These are phyloP conservation scores for Falco berigora DNA, from an alignment of 2,797 vertebrate species.

Conservation along the genomic window DNA sequence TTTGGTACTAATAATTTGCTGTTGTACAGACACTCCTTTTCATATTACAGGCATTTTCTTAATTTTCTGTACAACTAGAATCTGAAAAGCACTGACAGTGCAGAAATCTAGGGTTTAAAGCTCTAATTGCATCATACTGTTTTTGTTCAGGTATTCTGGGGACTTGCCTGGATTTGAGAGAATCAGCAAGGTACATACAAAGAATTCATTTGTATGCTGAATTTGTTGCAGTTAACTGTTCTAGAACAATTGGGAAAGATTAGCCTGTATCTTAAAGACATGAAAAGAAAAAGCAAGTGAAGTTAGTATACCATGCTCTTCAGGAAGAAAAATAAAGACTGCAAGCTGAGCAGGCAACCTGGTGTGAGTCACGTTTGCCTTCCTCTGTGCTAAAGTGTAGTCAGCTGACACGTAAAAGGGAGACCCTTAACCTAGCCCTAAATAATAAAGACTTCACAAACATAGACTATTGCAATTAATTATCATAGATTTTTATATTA, in stretches of 20 bases:
- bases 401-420: too few relatives aligned
- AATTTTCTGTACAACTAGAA: background rate
- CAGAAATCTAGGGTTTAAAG: background rate
- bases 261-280: background rate
- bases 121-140: background rate
- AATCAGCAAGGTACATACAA: too few relatives aligned
- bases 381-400: background rate
- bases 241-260: too few relatives aligned
- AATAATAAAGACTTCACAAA: too few relatives aligned
- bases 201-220: background rate
- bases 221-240: background rate
- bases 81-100: background rate
- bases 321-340: background rate
- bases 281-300: background rate
- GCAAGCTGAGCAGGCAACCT: background rate
- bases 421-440: background rate
- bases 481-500: background rate
- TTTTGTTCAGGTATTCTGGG: background rate
- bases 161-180: background rate
- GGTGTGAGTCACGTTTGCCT: background rate
- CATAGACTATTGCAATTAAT: background rate
- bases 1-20: background rate
- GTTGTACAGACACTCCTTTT: background rate
- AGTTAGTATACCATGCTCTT: too few relatives aligned
- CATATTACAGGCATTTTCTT: background rate